Percentiles rank a stretch among this genome's conserved stretches.
Evolutionary conservation across 2,113 vertebrate genomes (phyloP).

Genomic region (Platycercus adscitus): DNA sequence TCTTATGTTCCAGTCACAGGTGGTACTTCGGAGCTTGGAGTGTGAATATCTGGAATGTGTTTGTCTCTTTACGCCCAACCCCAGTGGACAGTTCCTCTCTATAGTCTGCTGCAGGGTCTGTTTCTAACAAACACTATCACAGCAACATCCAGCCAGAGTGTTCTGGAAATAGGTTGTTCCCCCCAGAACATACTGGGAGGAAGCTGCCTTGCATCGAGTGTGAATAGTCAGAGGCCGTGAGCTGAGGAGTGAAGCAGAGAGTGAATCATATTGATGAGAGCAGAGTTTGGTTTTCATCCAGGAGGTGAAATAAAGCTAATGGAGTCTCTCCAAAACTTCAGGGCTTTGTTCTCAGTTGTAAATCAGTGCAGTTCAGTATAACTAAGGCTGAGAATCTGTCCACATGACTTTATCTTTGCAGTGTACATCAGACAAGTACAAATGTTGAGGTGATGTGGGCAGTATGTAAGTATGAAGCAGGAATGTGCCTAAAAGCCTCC

Average conservation of each 20-base stretch:
- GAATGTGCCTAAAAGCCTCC: neutral
- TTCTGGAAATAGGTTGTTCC: neutral
- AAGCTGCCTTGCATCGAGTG: fast-evolving
- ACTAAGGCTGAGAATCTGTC: neutral
- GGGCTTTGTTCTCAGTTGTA: neutral
- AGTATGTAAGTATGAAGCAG: neutral
- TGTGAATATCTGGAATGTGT: neutral
- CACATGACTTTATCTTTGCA: neutral
- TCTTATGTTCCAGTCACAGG: constrained; percentile 11
- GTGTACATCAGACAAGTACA: neutral
- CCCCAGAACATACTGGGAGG: neutral
- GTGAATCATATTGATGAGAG: neutral
- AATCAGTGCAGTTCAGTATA: neutral
- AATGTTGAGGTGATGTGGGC: neutral
- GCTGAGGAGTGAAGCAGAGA: neutral
- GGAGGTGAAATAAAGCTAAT: neutral
- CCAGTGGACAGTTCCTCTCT: neutral
- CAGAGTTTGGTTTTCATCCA: neutral
- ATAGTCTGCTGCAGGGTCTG: neutral
- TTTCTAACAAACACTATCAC: neutral
- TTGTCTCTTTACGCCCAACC: neutral
- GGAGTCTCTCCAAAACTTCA: neutral
- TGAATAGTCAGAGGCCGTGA: neutral
- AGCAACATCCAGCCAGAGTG: neutral
- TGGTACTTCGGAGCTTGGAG: neutral